Evolutionary conservation across 64 coral and sea anemone genomes (phyloP).

Genomic region (Montipora foliosa): DNA sequence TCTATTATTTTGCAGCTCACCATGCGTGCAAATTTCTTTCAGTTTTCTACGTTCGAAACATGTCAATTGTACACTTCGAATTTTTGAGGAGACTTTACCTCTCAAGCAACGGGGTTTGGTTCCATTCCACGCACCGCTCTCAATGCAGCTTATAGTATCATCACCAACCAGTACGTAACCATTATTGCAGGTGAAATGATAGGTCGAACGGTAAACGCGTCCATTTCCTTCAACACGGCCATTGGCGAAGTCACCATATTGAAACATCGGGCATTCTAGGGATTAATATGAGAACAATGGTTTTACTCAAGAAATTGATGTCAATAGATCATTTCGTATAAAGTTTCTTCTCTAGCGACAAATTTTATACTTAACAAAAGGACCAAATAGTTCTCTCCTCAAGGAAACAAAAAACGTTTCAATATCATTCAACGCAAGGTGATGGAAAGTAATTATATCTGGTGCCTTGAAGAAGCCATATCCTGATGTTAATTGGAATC

Average conservation of each 20-base stretch:
- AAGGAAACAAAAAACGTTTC: too few relatives aligned
- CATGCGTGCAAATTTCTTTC: too few relatives aligned
- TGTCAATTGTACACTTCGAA: background rate
- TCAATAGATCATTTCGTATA: too few relatives aligned
- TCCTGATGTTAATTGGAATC: too few relatives aligned
- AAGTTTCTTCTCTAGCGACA: too few relatives aligned
- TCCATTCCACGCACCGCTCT: constrained; percentile 46
- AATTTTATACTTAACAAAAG: too few relatives aligned
- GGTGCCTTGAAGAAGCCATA: too few relatives aligned
- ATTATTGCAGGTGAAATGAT: constrained; percentile 22
- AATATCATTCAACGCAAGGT: too few relatives aligned
- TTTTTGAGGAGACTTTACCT: background rate
- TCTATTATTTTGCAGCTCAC: too few relatives aligned
- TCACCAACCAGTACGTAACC: constrained; percentile 7
- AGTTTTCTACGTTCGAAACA: background rate
- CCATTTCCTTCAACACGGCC: constrained; percentile 16
- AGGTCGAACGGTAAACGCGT: constrained; percentile 25
- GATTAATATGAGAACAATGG: background rate
- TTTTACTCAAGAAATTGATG: background rate
- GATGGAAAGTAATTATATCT: too few relatives aligned
- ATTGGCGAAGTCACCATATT: background rate
- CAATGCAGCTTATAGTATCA: constrained; percentile 13
- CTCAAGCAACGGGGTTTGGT: constrained; percentile 23
- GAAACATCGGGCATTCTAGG: background rate
- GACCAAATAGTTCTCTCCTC: too few relatives aligned